These are phyloP conservation scores for Conger conger DNA, from an alignment of 2,113 vertebrate species.

Conservation along the genomic window DNA sequence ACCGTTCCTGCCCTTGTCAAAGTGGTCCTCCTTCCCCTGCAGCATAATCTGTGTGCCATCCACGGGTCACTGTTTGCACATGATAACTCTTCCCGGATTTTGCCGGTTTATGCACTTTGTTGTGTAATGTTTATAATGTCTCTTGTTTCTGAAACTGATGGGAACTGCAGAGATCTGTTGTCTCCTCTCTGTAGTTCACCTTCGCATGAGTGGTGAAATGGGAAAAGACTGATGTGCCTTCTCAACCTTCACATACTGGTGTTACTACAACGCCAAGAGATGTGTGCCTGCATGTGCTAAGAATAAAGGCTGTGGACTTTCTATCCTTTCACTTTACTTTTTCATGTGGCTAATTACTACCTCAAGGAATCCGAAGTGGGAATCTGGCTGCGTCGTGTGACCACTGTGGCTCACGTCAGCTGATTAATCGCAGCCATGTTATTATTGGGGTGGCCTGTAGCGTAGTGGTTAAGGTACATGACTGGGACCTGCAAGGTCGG, in stretches of 20 bases:
- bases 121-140: not conserved
- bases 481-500: no score
- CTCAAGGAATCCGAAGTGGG: not conserved
- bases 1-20: no score
- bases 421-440: not conserved
- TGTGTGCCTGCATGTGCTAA: no score
- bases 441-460: no score
- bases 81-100: not conserved
- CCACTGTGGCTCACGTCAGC: not conserved
- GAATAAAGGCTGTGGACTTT: no score
- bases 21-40: not conserved
- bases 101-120: not conserved
- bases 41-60: not conserved
- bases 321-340: no score
- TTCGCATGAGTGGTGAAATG: not conserved
- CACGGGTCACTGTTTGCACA: not conserved
- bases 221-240: no score
- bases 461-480: no score
- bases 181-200: not conserved
- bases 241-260: no score
- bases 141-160: not conserved
- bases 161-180: no score
- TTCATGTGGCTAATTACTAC: no score
- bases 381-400: not conserved
- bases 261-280: no score